Base-by-base conservation (phyloP, 2,888 invertebrate species). In the Scaptomyza tumidula region DNA sequence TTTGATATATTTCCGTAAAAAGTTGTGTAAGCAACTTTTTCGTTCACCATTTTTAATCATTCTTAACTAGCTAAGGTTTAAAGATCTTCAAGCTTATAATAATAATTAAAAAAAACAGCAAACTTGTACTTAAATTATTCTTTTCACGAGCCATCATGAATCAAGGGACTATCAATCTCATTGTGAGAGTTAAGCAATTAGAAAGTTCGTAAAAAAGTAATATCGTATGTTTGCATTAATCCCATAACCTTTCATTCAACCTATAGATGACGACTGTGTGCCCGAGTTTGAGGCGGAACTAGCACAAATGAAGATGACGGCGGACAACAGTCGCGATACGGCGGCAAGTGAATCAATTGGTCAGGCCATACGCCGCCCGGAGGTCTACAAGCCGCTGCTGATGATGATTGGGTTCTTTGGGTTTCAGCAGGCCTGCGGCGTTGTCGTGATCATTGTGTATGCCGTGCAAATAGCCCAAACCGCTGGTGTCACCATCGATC, bases 381-480 rank as follows among this genome's bases (percentile, higher is more conserved):
- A 92, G 71, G 91, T 92, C 10, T 92, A 91, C 64, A 92, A 92
- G 62, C 92, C 92, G 0, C 77, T 92, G 0, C 61, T 91, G 0
- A 87, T 92, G 52, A 94, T 96, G 93, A 93, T 94, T 35, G 90
- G 94, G 5, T 95, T 95, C 90, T 95, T 96, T 85, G 92, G 94
- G 6, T 94, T 94, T 3, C 94, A 94, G 69, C 96, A 96, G 88
- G 94, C 95, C 78, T 94, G 95, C 31, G 96, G 96, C 1, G 94
- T 95, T 0, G 95, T 95, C 65, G 95, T 95, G 0, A 93, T 96
- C 7, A 94, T 94, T 5, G 96, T 95, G 84, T 96, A 96, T 89
- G 95, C 95, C 2, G 95, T 95, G 41, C 93, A 94, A 76, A 94
- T 95, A 44, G 94, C 95, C 68, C 93, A 94, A 72, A 93, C 93